Evolutionary conservation across 2,888 invertebrate genomes (phyloP), one percentile per base, ranked within the genome.

Genomic region (Mesodorylaimus sp.): DNA sequence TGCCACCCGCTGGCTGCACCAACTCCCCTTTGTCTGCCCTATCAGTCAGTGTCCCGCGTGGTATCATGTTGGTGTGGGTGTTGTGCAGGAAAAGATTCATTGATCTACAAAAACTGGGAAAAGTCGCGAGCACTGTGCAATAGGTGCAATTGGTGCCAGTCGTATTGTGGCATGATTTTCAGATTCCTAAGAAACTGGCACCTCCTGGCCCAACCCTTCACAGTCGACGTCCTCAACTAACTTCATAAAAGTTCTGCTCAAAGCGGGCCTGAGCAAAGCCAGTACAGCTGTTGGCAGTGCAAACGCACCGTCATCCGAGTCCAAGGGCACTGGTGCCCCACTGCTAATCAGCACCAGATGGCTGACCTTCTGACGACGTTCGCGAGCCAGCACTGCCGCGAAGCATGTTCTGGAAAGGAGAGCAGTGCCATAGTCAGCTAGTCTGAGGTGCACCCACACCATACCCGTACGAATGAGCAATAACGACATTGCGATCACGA

Each of bases 401-500:
- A 79, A 73, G 58, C 77, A 77, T 63, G 76, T 77, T 45, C 78
- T 77, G 62, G 7, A 55, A 52, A 37, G 44, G 41, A 45, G 39
- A 39, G 53, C 28, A 27, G n/a, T 16, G 13, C 16, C 7, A 25
- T 45, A 36, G 19, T 7, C 10, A n/a, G 10, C 27, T 47, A 19
- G 7, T 45, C 16, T 16, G 16, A 10, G 16, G 5, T 19, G 10
- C 13, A 21, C 29, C 19, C 5, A 19, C 27, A 13, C 61, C 66
- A 70, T 70, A 79, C 77, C 79, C 79, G 65, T 78, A 79, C 42
- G 78, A 78, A 66, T 79, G 79, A 13, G 76, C 79, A 36, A 79
- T 61, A 45, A 79, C 73, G 61, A 76, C 76, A 56, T 72, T 75
- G 53, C 66, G 69, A 56, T 66, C 69, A 51, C 73, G 71, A 50